These are phyloP conservation scores for Muscicapa adusta DNA, from an alignment of 2,113 vertebrate species.

Conservation along the genomic window DNA sequence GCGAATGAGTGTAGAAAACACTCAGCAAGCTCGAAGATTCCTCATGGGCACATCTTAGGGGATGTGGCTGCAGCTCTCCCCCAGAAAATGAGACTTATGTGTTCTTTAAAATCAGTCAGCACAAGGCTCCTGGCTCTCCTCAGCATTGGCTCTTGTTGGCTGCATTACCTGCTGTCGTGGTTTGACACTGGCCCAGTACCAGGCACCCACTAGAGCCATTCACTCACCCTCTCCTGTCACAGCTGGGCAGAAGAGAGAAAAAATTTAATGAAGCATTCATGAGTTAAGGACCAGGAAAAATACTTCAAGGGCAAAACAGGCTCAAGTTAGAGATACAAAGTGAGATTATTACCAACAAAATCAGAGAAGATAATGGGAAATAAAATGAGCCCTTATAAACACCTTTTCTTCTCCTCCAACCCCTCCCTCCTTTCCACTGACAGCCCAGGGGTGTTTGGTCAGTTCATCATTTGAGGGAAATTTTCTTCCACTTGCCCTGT, in stretches of 20 bases:
- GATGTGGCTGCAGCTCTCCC: background rate
- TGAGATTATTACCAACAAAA: background rate
- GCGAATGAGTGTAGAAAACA: background rate
- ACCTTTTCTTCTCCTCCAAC: background rate
- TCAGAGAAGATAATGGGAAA: background rate
- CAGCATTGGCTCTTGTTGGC: background rate
- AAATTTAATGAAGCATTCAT: background rate
- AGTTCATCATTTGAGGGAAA: background rate
- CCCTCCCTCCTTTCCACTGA: background rate
- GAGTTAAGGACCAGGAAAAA: background rate
- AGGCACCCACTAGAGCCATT: rapidly evolving
- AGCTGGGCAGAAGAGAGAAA: background rate
- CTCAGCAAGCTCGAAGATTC: background rate
- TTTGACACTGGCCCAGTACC: background rate
- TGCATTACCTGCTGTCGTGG: background rate
- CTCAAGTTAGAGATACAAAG: background rate
- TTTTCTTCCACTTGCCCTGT: background rate
- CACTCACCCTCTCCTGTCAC: background rate
- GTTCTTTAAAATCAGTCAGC: background rate
- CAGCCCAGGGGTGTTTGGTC: background rate
- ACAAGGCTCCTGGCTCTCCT: background rate
- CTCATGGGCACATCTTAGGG: rapidly evolving
- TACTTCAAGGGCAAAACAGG: background rate
- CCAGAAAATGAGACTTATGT: rapidly evolving
- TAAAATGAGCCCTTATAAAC: background rate